These are phyloP conservation scores for Cisticola juncidis DNA, from an alignment of 2,113 vertebrate species.

Conservation along the genomic window DNA sequence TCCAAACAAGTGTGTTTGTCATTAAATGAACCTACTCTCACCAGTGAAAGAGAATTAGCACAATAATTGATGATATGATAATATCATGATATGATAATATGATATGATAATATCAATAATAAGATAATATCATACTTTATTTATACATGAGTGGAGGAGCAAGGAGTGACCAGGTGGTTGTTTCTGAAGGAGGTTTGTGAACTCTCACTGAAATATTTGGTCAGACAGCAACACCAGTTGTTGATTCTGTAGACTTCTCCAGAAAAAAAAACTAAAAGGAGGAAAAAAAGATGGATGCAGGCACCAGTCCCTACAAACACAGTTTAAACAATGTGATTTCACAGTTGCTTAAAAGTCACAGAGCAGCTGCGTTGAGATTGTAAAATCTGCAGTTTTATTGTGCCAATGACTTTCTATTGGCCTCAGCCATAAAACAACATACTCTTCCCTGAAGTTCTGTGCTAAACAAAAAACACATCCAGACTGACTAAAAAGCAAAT, in stretches of 20 bases:
- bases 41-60: neutral
- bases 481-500: constrained; percentile 61
- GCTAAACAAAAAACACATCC: constrained; percentile 64
- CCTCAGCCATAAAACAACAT: constrained; percentile 61
- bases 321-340: constrained; percentile 71
- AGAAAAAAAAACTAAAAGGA: neutral
- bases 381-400: constrained; percentile 66
- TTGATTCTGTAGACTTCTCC: neutral
- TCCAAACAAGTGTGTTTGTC: neutral
- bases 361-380: constrained; percentile 58
- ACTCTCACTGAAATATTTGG: neutral
- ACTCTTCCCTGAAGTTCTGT: constrained; percentile 58
- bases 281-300: constrained; percentile 12
- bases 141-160: neutral
- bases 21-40: neutral
- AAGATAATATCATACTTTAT: too few species aligned
- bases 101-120: too few species aligned
- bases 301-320: constrained; percentile 42
- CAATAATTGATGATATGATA: neutral
- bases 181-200: neutral
- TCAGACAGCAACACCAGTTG: neutral
- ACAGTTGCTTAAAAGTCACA: constrained; percentile 69
- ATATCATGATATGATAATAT: too few species aligned
- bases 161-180: neutral
- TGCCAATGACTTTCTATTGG: constrained; percentile 63